Conservation (phyloP, 2,113 vertebrate species). For the Oncorhynchus keta region DNA sequence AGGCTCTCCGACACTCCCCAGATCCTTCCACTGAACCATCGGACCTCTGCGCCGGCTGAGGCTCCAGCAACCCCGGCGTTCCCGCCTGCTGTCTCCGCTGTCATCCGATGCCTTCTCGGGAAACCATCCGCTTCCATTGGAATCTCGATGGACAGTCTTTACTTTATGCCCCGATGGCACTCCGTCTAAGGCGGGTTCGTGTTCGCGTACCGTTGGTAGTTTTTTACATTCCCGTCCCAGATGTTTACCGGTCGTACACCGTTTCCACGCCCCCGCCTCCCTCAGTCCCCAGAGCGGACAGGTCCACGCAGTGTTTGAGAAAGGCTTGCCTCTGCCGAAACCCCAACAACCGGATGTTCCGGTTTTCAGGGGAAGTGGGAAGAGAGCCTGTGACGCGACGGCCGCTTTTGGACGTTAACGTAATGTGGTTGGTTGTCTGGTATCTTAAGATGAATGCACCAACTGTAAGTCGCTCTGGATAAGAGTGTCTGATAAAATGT, state of each 20-base stretch:
- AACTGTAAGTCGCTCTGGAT: too few species aligned
- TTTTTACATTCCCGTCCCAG: neutral
- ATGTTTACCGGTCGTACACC: neutral
- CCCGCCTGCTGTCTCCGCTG: slow-evolving; percentile 69
- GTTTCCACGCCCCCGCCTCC: slow-evolving; percentile 25
- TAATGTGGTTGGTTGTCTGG: too few species aligned
- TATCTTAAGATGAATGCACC: too few species aligned
- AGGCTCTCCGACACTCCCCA: slow-evolving; percentile 60
- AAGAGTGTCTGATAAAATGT: too few species aligned
- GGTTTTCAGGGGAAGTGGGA: neutral
- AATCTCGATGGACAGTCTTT: neutral
- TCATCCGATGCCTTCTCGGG: slow-evolving; percentile 61
- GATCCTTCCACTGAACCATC: slow-evolving; percentile 65
- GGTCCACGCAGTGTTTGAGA: slow-evolving; percentile 9
- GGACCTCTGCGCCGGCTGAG: slow-evolving; percentile 66
- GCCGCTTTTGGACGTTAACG: too few species aligned
- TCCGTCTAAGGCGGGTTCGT: neutral
- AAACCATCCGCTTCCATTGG: slow-evolving; percentile 75
- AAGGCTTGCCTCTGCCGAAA: slow-evolving; percentile 30
- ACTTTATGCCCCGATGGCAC: too few species aligned
- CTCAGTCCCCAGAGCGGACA: slow-evolving; percentile 25
- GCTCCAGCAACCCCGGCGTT: slow-evolving; percentile 71
- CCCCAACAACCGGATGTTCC: slow-evolving; percentile 3
- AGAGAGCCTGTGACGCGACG: too few species aligned
- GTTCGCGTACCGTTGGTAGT: neutral